Percentiles rank a stretch among this genome's conserved stretches.
Evolutionary conservation across 2,888 invertebrate genomes (phyloP).

Genomic region (Zele albiditarsus): DNA sequence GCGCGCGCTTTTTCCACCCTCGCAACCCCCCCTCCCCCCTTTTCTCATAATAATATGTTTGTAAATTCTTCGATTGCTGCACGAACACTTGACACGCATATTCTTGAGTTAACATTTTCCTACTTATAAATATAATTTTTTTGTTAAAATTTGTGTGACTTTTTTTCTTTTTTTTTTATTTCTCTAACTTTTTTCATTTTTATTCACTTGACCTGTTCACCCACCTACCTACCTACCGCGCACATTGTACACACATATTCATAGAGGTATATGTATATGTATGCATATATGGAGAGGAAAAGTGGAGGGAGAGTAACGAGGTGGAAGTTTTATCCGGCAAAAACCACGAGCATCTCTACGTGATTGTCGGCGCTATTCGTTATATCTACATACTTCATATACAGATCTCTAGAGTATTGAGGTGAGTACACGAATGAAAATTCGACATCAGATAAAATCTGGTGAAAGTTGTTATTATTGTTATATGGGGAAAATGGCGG

Average conservation of each 20-base stretch:
- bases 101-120: too few species aligned
- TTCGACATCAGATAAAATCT: background rate
- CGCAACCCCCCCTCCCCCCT: background rate
- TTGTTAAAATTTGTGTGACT: constrained; percentile 4
- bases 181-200: constrained; percentile 8
- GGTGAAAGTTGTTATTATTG: background rate
- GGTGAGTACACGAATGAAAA: background rate
- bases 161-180: constrained; percentile 20
- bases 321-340: background rate
- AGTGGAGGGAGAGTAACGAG: background rate
- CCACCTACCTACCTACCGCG: background rate
- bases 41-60: too few species aligned
- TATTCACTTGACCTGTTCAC: background rate
- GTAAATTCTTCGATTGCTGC: background rate
- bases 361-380: background rate
- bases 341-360: background rate
- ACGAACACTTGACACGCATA: too few species aligned
- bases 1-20: background rate
- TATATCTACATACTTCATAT: background rate
- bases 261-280: too few species aligned
- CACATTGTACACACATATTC: background rate
- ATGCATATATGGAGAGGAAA: too few species aligned
- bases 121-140: background rate
- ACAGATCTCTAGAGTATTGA: background rate
- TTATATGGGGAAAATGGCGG: background rate